Percentiles rank a stretch among this genome's conserved stretches.
Evolutionary conservation across 2,888 invertebrate genomes (phyloP).

Genomic region (Acleris laterana): DNA sequence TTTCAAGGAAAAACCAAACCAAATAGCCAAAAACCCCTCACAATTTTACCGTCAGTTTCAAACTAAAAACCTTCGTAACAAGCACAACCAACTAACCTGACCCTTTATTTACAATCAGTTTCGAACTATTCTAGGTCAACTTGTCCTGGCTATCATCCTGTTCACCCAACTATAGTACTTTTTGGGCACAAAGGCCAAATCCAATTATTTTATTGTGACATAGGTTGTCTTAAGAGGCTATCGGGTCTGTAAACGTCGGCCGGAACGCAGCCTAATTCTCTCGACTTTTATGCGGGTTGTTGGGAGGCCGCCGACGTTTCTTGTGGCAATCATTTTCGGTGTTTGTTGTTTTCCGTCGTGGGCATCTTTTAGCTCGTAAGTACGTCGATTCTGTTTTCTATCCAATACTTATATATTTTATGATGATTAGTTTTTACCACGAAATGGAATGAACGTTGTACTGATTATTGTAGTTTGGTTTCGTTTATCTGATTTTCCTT

Average conservation of each 20-base stretch:
- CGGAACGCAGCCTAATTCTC: conserved; percentile 1
- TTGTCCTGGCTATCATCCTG: not conserved
- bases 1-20: too few species aligned
- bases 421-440: too few species aligned
- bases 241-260: conserved; percentile 9
- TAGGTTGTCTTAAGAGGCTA: conserved; percentile 23
- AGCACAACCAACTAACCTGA: not conserved
- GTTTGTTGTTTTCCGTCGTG: not conserved
- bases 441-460: too few species aligned
- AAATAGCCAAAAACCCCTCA: not conserved
- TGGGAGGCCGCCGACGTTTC: not conserved
- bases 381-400: too few species aligned
- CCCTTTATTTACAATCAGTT: not conserved
- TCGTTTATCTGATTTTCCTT: too few species aligned
- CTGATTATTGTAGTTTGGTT: too few species aligned
- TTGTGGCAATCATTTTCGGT: not conserved
- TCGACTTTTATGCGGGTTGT: conserved; percentile 1
- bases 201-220: conserved; percentile 33
- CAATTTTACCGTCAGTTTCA: not conserved
- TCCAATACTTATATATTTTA: too few species aligned
- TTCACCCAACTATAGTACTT: conserved; percentile 6
- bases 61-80: not conserved
- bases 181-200: conserved; percentile 15
- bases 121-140: too few species aligned
- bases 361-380: too few species aligned